A percentile compares a stretch with the other conserved stretches of the same genome.
Conservation (phyloP, 2,797 vertebrate species). For the Zenarchopterus dispar region DNA sequence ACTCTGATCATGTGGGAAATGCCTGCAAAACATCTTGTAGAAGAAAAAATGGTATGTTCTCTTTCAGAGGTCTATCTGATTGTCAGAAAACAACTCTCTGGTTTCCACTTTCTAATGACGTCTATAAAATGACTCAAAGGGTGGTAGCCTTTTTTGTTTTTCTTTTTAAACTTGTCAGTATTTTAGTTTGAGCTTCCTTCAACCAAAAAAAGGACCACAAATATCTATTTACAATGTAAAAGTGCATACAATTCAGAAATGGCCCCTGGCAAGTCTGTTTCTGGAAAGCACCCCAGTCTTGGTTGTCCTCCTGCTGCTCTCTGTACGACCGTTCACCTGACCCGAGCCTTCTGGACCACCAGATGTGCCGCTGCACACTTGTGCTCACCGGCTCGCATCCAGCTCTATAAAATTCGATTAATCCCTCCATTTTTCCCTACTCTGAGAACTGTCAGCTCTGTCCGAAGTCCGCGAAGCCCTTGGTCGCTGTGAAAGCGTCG, state of each 20-base stretch:
- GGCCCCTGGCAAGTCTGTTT: conserved; percentile 23
- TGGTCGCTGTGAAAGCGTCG: conserved; percentile 85
- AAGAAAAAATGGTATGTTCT: conserved; percentile 24
- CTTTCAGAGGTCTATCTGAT: conserved; percentile 56
- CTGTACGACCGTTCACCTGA: background rate
- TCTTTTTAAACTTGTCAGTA: conserved; percentile 1
- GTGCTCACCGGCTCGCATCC: conserved; percentile 17
- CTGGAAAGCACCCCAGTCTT: background rate
- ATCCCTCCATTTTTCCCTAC: conserved; percentile 16
- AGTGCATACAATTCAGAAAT: conserved; percentile 66
- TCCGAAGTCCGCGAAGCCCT: conserved; percentile 89
- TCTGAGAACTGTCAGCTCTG: conserved; percentile 84
- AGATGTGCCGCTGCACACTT: conserved; percentile 19
- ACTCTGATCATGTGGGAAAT: conserved; percentile 2
- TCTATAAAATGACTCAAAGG: conserved; percentile 20
- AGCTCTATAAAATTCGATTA: conserved; percentile 24
- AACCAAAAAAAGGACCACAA: conserved; percentile 17
- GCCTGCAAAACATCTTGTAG: conserved; percentile 31
- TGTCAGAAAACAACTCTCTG: conserved; percentile 70
- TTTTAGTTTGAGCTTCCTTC: conserved; percentile 19
- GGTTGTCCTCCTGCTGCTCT: conserved; percentile 15
- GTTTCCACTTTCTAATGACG: conserved; percentile 42
- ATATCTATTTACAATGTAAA: conserved; percentile 58
- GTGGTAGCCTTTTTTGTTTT: conserved; percentile 1
- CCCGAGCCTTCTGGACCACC: conserved; percentile 6